Evolutionary conservation across 2,797 vertebrate species (phyloP), one percentile per base, ranked within the genome.

Genomic region (Chiroxiphia lanceolata): DNA sequence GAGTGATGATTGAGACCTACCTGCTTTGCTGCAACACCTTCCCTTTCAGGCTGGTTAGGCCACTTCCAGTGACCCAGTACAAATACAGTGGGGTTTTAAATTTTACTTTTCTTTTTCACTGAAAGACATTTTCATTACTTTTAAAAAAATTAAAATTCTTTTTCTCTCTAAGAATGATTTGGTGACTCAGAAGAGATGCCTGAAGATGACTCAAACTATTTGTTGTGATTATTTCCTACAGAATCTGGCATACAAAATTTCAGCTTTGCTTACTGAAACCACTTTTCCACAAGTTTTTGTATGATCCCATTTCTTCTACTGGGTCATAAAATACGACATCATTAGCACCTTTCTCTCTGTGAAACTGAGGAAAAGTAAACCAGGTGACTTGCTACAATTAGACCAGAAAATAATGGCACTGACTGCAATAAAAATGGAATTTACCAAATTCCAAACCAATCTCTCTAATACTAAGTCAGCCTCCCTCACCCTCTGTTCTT

Each of bases 21-120:
- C 18, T 22, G 31, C 34, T 78, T 16, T 23, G n/a, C 45, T 79
- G 29, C 50, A 83, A 33, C 11, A 64, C 19, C 38, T 47, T 44
- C 29, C 25, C 48, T 33, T 63, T 36, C 33, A 56, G 4, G 1
- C 26, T 56, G 20, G 6, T 1, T 44, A 72, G 60, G 33, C 7
- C 25, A 51, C 29, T 57, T 61, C 1, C 9, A 53, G 23, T 10
- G 29, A 87, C 20, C 14, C 40, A 14, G 21, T 13, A 84, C 18
- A 83, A 65, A 70, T 20, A 40, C 0, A 20, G 5, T 11, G 8
- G 1, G 1, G 5, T 14, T 17, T 5, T 2, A 10, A 70, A 45
- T 51, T 77, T 33, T 29, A 17, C 17, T 10, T 19, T 12, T 25
- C 6, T 15, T 38, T 61, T 68, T 7, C 0, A 1, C 11, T 50